Evolutionary conservation across 2,888 invertebrate genomes (phyloP), one percentile per base, ranked within the genome.

Genomic region (Scelioninae gen. 1): DNA sequence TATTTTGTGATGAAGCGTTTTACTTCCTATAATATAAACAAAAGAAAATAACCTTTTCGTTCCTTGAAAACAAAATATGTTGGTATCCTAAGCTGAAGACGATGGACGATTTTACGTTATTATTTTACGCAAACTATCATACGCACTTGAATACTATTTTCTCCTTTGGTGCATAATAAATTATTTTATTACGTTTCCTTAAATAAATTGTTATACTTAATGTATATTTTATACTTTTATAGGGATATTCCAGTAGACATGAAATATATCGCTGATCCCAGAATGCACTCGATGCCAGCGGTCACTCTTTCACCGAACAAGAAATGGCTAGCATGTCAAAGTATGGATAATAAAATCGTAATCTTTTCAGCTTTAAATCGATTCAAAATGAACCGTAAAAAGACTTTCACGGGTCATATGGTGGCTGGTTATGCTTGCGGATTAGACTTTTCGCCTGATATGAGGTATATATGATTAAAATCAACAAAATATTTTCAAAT

Each of bases 261-360:
- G 96, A 99, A 99, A 92, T 98, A 99, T 93, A 99, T 99, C 85
- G 99, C 99, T 0, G 99, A 99, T 93, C 99, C 99, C 0, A 96
- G 98, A 0, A 98, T 99, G 98, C 99, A 99, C 93, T 99, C 99
- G 5, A 97, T 99, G 95, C 99, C 99, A 0, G 96, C 98, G 0
- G 99, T 99, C 0, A 97, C 98, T 0, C 94, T 96, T 6, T 96
- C 99, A 0, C 99, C 99, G 0, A 99, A 99, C 93, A 97, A 97
- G 90, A 99, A 99, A 93, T 99, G 99, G 99, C 94, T 99, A 82
- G 99, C 99, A 0, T 99, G 99, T 91, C 99, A 99, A 93, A 98
- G 98, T 84, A 97, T 99, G 97, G 99, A 99, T 94, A 99, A 99
- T 93, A 98, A 98, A 93, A 96, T 99, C 71, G 96, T 98, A 38